These are phyloP conservation scores for Rattus rattus DNA, from an alignment of 2,113 vertebrate genomes.

Conservation along the genomic window DNA sequence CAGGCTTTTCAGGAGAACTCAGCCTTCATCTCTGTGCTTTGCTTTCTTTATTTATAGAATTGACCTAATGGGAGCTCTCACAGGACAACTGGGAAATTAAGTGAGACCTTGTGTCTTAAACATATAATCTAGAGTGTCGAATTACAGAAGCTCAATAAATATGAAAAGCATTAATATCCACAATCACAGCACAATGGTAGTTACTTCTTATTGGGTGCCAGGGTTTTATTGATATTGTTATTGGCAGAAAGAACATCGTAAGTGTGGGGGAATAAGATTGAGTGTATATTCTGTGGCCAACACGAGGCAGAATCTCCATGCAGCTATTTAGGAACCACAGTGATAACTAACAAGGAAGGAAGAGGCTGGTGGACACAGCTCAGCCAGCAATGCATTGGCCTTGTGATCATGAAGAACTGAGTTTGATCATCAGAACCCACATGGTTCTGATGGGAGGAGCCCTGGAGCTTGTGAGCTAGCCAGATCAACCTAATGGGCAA, in stretches of 20 bases:
- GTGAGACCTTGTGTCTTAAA: not conserved
- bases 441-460: not conserved
- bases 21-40: not conserved
- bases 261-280: not conserved
- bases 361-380: not conserved
- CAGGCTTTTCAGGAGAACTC: not conserved
- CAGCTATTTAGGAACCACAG: not conserved
- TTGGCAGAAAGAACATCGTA: not conserved
- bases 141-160: conserved; percentile 2
- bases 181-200: not conserved
- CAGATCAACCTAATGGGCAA: not conserved
- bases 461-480: not conserved
- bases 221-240: conserved; percentile 20
- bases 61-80: not conserved
- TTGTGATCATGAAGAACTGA: not conserved
- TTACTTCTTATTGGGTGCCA: not conserved
- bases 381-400: not conserved
- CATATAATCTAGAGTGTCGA: not conserved
- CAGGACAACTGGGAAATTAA: not conserved
- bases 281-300: not conserved
- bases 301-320: not conserved
- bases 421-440: not conserved
- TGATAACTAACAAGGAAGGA: conserved; percentile 23
- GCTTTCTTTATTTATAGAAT: conserved; percentile 30
- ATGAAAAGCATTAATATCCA: not conserved